phyloP scores from a whole-genome alignment of 1,140 invertebrate species.

The Drosophila insularis region DNA sequence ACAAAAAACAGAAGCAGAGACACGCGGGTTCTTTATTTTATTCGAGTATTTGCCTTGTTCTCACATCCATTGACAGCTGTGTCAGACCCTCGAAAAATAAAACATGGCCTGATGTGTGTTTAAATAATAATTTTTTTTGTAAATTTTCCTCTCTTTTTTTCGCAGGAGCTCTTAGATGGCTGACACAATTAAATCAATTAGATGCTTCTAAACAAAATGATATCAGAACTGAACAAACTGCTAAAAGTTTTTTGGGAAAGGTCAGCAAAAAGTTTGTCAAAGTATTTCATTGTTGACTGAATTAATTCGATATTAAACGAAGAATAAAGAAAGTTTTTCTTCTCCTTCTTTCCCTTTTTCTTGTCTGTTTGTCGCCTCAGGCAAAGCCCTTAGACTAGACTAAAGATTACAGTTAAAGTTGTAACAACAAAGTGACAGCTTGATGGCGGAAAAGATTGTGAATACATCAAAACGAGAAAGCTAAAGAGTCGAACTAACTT shows the following conservation, averaged over 20 bases:
- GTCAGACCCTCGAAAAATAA: background rate
- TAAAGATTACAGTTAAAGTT: conserved; percentile 10
- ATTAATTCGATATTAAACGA: conserved; percentile 49
- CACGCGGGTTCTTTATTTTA: conserved; percentile 52
- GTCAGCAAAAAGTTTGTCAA: conserved; percentile 29
- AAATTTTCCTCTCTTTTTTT: background rate
- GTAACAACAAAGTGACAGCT: background rate
- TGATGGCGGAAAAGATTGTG: conserved; percentile 3
- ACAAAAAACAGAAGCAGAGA: conserved; percentile 22
- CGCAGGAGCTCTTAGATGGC: background rate
- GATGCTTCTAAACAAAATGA: conserved; percentile 43
- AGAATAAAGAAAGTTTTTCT: conserved; percentile 1
- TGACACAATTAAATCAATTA: background rate
- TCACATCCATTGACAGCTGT: conserved; percentile 49
- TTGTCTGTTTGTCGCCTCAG: conserved; percentile 6
- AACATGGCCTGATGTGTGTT: background rate
- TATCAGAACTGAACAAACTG: conserved; percentile 23
- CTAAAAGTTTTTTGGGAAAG: conserved; percentile 19
- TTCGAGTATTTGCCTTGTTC: conserved; percentile 20
- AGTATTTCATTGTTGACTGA: conserved; percentile 41
- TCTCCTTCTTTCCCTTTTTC: background rate
- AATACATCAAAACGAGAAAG: background rate
- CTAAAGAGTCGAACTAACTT: background rate
- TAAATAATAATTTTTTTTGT: conserved; percentile 24
- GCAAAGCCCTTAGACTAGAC: conserved; percentile 3